Conservation (phyloP, 2,113 vertebrate genomes). For the Cochlearius cochlearius region DNA sequence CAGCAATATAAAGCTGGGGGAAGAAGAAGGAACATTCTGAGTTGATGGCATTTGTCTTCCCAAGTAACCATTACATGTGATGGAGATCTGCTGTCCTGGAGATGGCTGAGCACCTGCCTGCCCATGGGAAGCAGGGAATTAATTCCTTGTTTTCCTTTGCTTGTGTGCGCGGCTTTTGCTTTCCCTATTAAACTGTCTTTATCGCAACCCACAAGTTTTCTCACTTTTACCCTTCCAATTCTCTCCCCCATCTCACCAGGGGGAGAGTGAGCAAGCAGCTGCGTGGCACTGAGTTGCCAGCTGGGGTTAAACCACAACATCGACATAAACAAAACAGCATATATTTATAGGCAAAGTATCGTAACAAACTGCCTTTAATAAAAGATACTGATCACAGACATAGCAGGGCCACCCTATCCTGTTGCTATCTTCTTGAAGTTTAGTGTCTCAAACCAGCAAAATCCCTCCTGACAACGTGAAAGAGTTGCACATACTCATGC, state of each 20-base stretch:
- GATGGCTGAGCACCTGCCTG: background rate
- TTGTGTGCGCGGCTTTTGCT: fast-evolving
- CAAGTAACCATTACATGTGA: fast-evolving
- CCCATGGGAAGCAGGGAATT: fast-evolving
- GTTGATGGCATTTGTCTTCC: background rate
- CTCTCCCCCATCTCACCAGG: background rate
- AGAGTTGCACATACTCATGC: background rate
- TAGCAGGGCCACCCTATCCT: background rate
- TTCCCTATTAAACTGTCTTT: background rate
- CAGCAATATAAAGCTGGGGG: background rate
- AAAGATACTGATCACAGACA: background rate
- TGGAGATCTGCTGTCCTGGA: background rate
- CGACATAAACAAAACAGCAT: background rate
- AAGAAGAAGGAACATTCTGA: fast-evolving
- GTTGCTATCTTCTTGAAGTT: background rate
- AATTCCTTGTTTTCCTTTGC: background rate
- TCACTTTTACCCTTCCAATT: background rate
- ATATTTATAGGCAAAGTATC: background rate
- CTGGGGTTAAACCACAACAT: background rate
- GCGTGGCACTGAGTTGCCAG: background rate
- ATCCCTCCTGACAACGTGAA: background rate
- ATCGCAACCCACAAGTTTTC: background rate
- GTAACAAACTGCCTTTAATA: background rate
- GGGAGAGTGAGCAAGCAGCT: background rate
- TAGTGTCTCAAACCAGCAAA: background rate